Percentiles rank a stretch among this genome's conserved stretches.
phyloP scores from a whole-genome alignment of 1,140 invertebrate genomes.

The Drosophila busckii region DNA sequence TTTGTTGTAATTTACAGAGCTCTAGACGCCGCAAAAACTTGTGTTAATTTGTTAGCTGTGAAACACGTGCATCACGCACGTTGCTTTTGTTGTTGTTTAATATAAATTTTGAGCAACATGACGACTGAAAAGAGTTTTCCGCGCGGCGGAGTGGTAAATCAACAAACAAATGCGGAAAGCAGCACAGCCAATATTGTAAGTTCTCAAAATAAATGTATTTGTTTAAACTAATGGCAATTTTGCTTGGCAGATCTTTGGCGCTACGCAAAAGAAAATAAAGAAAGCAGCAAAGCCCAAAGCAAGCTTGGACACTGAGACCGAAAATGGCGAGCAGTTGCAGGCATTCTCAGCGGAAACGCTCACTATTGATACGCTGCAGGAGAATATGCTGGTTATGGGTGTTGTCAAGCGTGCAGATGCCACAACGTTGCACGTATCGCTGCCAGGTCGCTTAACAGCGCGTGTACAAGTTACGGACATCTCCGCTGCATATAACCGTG shows the following conservation, averaged over 20 bases:
- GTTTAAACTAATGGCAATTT: background rate
- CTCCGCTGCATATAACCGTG: conserved; percentile 79
- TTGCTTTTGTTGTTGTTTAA: conserved; percentile 42
- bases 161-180: conserved; percentile 25
- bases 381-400: conserved; percentile 75
- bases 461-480: conserved; percentile 79
- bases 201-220: background rate
- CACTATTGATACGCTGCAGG: conserved; percentile 63
- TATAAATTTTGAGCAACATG: conserved; percentile 1
- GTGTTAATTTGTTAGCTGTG: too few species aligned
- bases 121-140: conserved; percentile 69
- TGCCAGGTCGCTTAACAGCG: conserved; percentile 80
- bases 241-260: conserved; percentile 59
- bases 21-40: too few species aligned
- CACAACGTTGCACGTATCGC: conserved; percentile 62
- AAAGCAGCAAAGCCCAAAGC: conserved; percentile 52
- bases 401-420: conserved; percentile 51
- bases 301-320: conserved; percentile 4
- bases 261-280: conserved; percentile 62
- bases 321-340: conserved; percentile 45
- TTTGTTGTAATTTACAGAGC: too few species aligned
- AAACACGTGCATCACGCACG: conserved; percentile 53
- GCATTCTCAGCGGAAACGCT: conserved; percentile 65
- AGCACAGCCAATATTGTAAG: conserved; percentile 58
- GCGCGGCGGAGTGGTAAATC: conserved; percentile 56